Base-by-base conservation (phyloP, 2,113 vertebrate genomes). In the Corvus cornix region DNA sequence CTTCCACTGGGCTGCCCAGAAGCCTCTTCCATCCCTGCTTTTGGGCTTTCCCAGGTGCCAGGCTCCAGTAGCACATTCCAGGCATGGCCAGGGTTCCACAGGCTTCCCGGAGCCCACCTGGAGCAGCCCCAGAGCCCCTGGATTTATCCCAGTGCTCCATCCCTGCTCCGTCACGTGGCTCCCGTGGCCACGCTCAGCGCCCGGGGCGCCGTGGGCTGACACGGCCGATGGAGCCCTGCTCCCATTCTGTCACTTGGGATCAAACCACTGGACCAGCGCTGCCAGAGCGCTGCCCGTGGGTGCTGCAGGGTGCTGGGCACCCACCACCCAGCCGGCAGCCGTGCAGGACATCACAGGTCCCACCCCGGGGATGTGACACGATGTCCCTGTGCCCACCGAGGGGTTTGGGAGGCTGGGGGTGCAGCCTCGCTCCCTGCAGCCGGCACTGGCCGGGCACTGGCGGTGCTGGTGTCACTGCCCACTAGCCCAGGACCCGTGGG, bases 161-260 rank as follows among this genome's bases (percentile, higher is more conserved):
- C 89, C 73, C 56, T 10, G 48, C 77, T 58, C 81, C 46, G 0
- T 30, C 72, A 14, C 24, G 2, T 6, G 14, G 85, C 72, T 82
- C 66, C 77, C 5, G 1, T 2, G 28, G 88, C 81, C 89, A 31
- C 11, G 4, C 51, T 0, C 12, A 0, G 67, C 7, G 51, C 93
- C 94, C 2, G 7, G 41, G 84, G 95, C 49, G 5, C n/a, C 23
- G 0, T 5, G 90, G 64, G 69, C 93, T 82, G 93, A 30, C 90
- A 39, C 23, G 66, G 30, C 41, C n/a, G 48, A 43, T 55, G 89
- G 89, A 93, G 93, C 51, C 84, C 96, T 97, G 96, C 78, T 91
- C 96, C 95, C 96, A 95, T 97, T 97, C 96, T 97, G 95, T 97
- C 96, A 97, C 87, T 75, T 16, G 44, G 7, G 12, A 94, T 97